Evolutionary conservation across 2,888 invertebrate species (phyloP), one percentile per base, ranked within the genome.

Genomic region (Eupithecia exiguata): DNA sequence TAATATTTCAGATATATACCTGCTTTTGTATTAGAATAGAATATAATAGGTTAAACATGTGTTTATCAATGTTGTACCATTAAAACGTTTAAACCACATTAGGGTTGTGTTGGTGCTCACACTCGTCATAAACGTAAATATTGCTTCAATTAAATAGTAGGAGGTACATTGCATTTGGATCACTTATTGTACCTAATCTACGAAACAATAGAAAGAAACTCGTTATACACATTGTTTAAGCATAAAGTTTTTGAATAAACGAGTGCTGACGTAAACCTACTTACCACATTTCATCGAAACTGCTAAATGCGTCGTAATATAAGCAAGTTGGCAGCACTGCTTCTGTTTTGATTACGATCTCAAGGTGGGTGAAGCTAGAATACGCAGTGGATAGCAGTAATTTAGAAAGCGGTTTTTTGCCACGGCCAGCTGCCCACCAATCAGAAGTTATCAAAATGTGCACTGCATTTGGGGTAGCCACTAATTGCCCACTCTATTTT

Each of bases 381-480:
- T 84, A 87, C 84, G 85, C 82, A 80, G 83, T 87, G 87, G 87
- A 92, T 91, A 89, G 89, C 87, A 86, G 91, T 90, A 89, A 92
- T 92, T 92, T 92, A 89, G 91, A 91, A 92, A 92, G 90, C 87
- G 86, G 88, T 92, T 93, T 93, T 65, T 93, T 91, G 90, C 88
- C 82, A 89, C 87, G 87, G 89, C 79, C 94, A 93, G 92, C 93
- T 93, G 93, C 85, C 89, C 89, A 91, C 92, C 89, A 90, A 91
- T 91, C 76, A 73, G 72, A 68, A 70, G 58, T 58, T 73, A 76
- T 69, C 89, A 87, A 91, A 91, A 90, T 89, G 89, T 90, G 90
- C 91, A 91, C 88, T 88, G 87, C 87, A 86, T 84, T 86, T 85
- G 88, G 93, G 92, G 92, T 89, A 87, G 90, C 83, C 79, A 80